Evolutionary conservation across 2,113 vertebrate species (phyloP), one percentile per base, ranked within the genome.

Genomic region (Cebidichthys violaceus): DNA sequence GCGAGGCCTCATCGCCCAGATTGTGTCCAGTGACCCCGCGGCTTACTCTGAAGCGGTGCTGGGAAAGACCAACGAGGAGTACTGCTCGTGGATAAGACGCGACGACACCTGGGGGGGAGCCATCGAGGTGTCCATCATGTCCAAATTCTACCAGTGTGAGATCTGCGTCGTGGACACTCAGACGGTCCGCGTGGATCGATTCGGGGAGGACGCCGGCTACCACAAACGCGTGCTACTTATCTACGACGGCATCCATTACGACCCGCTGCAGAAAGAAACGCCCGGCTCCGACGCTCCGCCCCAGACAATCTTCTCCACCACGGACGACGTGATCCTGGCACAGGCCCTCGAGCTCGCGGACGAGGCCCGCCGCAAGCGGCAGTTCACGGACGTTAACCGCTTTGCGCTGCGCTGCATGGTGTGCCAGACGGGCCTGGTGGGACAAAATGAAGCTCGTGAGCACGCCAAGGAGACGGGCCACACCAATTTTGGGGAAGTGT

Each of bases 111-210:
- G 98, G 98, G 98, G 98, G 1, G 98, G 98, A 3, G 98, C 98
- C 86, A 99, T 99, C 57, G 98, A 99, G 85, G 96, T 99, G 68
- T 99, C 98, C 4, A 98, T 99, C 72, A 89, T 99, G 3, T 97
- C 98, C 74, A 98, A 99, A 80, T 99, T 97, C 83, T 99, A 99
- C 93, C 97, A 97, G 75, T 99, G 98, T 4, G 98, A 99, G 87
- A 99, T 99, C 91, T 99, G 98, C 20, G 97, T 99, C 77, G 98
- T 99, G 81, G 98, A 99, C 92, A 99, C 98, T 5, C 98, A 99
- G 94, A 99, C 96, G 0, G 97, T 98, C 41, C 93, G 98, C 13
- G 97, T 99, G 55, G 98, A 99, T 88, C 96, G 98, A 14, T 99
- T 99, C 35, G 98, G 98, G 15, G 98, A 99, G 88, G 98, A 99